These are phyloP conservation scores for Tenualosa ilisha DNA, from an alignment of 2,797 vertebrate genomes.

Conservation along the genomic window DNA sequence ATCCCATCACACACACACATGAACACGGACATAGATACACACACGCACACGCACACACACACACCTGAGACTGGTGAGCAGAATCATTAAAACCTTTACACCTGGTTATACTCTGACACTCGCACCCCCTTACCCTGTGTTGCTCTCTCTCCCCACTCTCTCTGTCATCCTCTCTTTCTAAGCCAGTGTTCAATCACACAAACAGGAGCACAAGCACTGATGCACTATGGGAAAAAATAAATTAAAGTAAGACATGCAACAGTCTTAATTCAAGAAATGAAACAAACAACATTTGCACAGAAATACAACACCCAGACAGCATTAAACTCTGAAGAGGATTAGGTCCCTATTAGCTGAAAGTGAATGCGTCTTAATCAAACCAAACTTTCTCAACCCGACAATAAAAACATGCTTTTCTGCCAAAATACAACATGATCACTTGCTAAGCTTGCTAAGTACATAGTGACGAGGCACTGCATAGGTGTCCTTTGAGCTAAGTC, in stretches of 20 bases:
- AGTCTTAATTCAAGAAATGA: background rate
- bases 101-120: background rate
- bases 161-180: constrained; percentile 34
- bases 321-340: background rate
- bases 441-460: background rate
- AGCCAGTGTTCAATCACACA: background rate
- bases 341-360: background rate
- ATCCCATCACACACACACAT: constrained; percentile 31
- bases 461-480: background rate
- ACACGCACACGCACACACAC: constrained; percentile 30
- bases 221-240: background rate
- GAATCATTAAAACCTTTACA: constrained; percentile 6
- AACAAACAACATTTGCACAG: background rate
- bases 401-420: background rate
- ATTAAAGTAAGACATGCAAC: background rate
- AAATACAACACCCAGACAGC: background rate
- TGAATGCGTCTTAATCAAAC: background rate
- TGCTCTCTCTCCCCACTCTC: background rate
- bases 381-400: background rate
- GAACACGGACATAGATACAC: constrained; percentile 8
- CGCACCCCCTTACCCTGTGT: background rate
- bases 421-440: background rate
- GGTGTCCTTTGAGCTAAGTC: background rate
- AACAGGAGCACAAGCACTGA: constrained; percentile 34
- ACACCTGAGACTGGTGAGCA: background rate